Conservation (phyloP, 2,888 invertebrate genomes). For the Erannis defoliaria region DNA sequence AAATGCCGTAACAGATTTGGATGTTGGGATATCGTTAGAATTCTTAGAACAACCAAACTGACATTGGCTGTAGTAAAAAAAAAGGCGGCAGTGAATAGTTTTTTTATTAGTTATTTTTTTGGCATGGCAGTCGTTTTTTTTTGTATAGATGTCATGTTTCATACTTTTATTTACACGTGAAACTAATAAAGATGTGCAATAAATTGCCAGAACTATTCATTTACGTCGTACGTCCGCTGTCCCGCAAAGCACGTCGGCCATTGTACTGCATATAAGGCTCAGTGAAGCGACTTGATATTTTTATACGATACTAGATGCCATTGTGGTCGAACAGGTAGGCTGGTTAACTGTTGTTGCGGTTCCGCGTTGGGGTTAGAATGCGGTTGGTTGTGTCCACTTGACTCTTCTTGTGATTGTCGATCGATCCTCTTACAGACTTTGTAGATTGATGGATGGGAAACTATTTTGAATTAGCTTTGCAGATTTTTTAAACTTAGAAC, state of each 20-base stretch:
- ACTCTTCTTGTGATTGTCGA: conserved; percentile 29
- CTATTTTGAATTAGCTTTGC: conserved; percentile 5
- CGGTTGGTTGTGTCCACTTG: conserved; percentile 27
- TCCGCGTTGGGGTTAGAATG: conserved; percentile 47
- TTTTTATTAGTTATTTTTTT: no score
- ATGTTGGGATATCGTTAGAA: no score
- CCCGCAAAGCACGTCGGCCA: conserved; percentile 79
- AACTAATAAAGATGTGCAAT: no score
- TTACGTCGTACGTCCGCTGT: conserved; percentile 63
- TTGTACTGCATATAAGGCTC: conserved; percentile 82
- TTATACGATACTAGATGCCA: conserved; percentile 77
- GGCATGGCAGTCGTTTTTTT: no score
- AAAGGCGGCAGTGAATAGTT: no score
- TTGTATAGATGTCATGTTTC: no score
- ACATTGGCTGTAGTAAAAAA: no score
- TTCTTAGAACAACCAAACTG: no score
- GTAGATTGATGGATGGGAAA: conserved; percentile 19
- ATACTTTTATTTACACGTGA: no score
- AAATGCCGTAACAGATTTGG: no score
- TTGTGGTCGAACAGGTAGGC: conserved; percentile 61
- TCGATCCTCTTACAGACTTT: conserved; percentile 25
- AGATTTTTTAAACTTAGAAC: conserved; percentile 7
- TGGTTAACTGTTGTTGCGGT: conserved; percentile 48
- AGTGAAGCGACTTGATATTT: conserved; percentile 77
- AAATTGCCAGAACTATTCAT: conserved; percentile 27